Base-by-base conservation (phyloP, 2,888 invertebrate genomes). In the Pristionchus arcanus region DNA sequence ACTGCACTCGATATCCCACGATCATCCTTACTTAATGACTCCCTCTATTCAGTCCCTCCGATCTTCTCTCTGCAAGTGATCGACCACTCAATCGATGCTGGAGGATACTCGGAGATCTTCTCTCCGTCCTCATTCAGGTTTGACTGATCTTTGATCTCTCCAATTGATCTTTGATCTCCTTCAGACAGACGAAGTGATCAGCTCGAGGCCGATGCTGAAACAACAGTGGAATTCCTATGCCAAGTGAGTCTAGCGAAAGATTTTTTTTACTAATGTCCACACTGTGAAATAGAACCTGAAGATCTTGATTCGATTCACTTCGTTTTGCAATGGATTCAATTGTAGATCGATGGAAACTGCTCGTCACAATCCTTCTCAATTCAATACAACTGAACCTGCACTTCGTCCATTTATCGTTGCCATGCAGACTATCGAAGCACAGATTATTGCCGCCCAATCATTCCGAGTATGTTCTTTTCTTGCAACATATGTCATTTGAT, bases 321-420 rank as follows among this genome's bases (percentile, higher is more conserved):
- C 13, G 1, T 49, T 25, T 13, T n/a, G 28, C 28, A 25, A n/a
- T 49, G 28, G 37, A 71, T 2, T 13, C 5, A 21, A 15, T 81
- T 81, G n/a, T 81, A 91, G 92, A 87, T 91, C 94, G 2, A 89
- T 94, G 81, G 91, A 91, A 71, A 90, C 93, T 34, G 92, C 92
- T 0, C 91, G 92, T 42, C 92, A 92, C 90, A 94, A 94, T 87
- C 94, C 94, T 11, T 66, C 90, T 9, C 92, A 94, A 87, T 94
- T 94, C 89, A 90, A 85, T 0, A 90, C 68, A 34, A 90, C 86
- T 53, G 90, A 90, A 25, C 90, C 89, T 21, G 84, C 89, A 1
- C 90, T 94, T 16, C 86, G 91, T 25, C 91, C 91, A 15, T 89
- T 94, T n/a, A 86, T 92, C 59, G 89, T 86, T 28, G 87, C 90